Base-by-base conservation (phyloP, 2,888 invertebrate species). In the Lochmaea capreae region DNA sequence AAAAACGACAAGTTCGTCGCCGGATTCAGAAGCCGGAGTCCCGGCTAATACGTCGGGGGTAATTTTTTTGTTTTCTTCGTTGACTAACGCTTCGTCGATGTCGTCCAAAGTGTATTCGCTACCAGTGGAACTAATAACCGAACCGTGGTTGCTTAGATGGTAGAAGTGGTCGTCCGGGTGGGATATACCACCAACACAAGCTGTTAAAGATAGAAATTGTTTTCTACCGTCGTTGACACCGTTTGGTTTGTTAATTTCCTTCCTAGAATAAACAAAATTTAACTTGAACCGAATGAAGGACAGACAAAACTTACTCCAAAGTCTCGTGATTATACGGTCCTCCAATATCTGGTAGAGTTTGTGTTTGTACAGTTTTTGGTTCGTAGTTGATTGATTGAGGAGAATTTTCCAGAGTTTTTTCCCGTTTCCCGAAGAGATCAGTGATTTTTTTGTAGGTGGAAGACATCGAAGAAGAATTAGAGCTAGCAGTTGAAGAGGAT, bases 1-100 rank as follows among this genome's bases (percentile, higher is more conserved):
- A 83, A 97, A 96, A 65, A 94, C 93, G 0, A 93, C 93, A 54
- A 96, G 85, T 62, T 96, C 95, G 81, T 96, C 95, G 14, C 92
- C 91, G 57, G 87, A 85, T 78, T 87, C 87, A 0, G 86, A 85
- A 16, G 87, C 87, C 0, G 93, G 93, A 0, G 93, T 93, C 0
- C 93, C 95, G 63, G 93, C 94, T 12, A 95, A 90, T 0, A 95
- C 93, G 83, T 95, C 95, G 0, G 95, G 95, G 0, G 94, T 93
- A 3, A 89, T 89, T 81, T 88, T 88, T 77, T 89, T 89, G 77
- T 87, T 86, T 61, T 77, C 78, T 33, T 87, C 88, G 39, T 87
- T 88, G 68, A 91, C 90, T 68, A 92, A 83, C 6, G 88, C 91
- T 59, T 91, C 90, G 76, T 92, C 92, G 62, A 89, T 88, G 79